Evolutionary conservation across 2,797 vertebrate genomes (phyloP), one percentile per base, ranked within the genome.

Genomic region (Spatula clypeata): DNA sequence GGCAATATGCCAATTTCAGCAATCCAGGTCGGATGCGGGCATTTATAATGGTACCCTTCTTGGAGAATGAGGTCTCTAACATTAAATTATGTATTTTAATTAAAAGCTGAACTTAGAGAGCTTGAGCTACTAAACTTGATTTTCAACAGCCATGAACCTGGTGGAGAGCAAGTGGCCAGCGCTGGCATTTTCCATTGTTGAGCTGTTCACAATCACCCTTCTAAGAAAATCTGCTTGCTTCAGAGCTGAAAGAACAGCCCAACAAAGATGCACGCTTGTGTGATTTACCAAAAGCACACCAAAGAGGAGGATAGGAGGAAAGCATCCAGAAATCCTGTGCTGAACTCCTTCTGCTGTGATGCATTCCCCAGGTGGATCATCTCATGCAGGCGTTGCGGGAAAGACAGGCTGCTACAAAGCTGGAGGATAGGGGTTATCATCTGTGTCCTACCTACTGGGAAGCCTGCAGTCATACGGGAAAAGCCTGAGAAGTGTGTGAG

Each of bases 81-180:
- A 96, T 93, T 95, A 93, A 95, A 96, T 95, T 95, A 91, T 36
- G 26, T 44, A 64, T 93, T 94, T 87, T 96, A 96, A 95, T 97
- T 96, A 96, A 96, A 95, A 96, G 91, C 47, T 87, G 81, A 89
- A 90, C 79, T 92, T 87, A 88, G 29, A 83, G 81, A 85, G 44
- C 40, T 76, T 89, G 60, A 77, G 69, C 47, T 71, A 61, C 72
- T 83, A 80, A 96, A 93, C 84, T 58, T 83, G 88, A 93, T 93
- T 95, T 93, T 93, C 75, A 77, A 16, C 84, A 88, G 49, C 54
- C 0, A 0, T 54, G 21, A 82, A 58, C 36, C 69, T 83, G 54
- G 24, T 89, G 53, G 32, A 53, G 83, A 92, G 81, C 55, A 76
- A 91, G 20, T 86, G 75, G 72, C 17, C 69, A 93, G 69, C 1